Percentiles rank a stretch among this genome's conserved stretches.
phyloP scores from a whole-genome alignment of 2,113 vertebrate species.

The Acrocephalus kingi region DNA sequence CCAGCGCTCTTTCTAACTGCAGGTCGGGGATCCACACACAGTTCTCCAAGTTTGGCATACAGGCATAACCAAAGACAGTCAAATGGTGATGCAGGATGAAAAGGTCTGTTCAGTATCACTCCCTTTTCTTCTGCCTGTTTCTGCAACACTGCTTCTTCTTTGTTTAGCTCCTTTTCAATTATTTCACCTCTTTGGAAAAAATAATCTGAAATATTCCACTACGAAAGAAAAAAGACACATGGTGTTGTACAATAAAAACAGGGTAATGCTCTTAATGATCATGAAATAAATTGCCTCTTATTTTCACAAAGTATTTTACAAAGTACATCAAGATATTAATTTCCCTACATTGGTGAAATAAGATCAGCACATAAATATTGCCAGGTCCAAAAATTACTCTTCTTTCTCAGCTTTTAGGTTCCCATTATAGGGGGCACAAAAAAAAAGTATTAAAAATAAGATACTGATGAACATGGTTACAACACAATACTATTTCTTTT shows the following conservation, averaged over 20 bases:
- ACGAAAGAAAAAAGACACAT: constrained; percentile 40
- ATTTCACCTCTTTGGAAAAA: constrained; percentile 97
- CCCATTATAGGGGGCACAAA: neutral
- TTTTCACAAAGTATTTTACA: neutral
- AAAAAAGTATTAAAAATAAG: neutral
- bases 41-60: constrained; percentile 92
- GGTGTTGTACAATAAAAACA: neutral
- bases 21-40: constrained; percentile 94
- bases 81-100: constrained; percentile 95
- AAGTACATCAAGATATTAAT: neutral
- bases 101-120: constrained; percentile 87
- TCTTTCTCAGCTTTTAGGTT: neutral
- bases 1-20: constrained; percentile 96
- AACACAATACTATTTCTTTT: neutral
- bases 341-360: neutral
- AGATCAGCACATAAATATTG: neutral
- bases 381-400: neutral
- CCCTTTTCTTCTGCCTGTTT: constrained; percentile 93
- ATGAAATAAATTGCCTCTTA: neutral
- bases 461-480: neutral
- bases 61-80: constrained; percentile 98
- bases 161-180: constrained; percentile 92
- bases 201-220: constrained; percentile 99
- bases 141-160: constrained; percentile 87
- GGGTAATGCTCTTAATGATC: neutral